Base-by-base conservation (phyloP, 2,797 vertebrate genomes). In the Peromyscus aztecus region DNA sequence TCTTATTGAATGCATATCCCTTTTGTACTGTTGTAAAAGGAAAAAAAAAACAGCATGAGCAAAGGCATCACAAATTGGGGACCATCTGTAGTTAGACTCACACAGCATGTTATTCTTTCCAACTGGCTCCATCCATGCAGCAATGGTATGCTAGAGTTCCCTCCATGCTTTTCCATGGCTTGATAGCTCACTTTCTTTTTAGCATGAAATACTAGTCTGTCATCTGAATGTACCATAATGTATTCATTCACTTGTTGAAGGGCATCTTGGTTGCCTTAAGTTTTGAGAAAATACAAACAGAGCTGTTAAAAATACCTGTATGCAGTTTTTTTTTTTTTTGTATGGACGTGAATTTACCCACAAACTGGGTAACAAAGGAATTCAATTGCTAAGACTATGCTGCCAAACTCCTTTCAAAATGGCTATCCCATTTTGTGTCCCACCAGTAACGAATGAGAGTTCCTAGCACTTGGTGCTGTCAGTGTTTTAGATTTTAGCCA, bases 141-240 rank as follows among this genome's bases (percentile, higher is more conserved):
- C 43, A 92, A 46, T 67, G 12, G 88, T 61, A 6, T n/a, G 46
- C 43, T 94, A 84, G 94, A 69, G 61, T 21, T 90, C 96, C 23
- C 46, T 92, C 16, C 17, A 17, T 71, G 23, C 69, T 71, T 81
- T 57, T 43, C 63, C 34, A 37, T 67, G 59, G 31, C 37, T 95
- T 43, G 40, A 80, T 80, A 92, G 27, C 23, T 90, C 59, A 65
- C 87, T 96, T 94, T 57, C 17, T 46, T 71, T 93, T 95, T 76
- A 88, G 2, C 31, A 61, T 34, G 37, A 10, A 92, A 71, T 65
- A 81, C 43, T 34, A 61, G 90, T 94, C 16, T 31, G 63, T 78
- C 77, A 29, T 87, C 46, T 55, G 55, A 31, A 61, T 76, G 2
- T 67, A 59, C 40, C 5, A 43, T 2, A 5, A 27, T 85, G 92